A percentile compares a stretch with the other conserved stretches of the same genome.
phyloP scores from a whole-genome alignment of 92 coral and sea anemone genomes.

The Palythoa grandiflora region DNA sequence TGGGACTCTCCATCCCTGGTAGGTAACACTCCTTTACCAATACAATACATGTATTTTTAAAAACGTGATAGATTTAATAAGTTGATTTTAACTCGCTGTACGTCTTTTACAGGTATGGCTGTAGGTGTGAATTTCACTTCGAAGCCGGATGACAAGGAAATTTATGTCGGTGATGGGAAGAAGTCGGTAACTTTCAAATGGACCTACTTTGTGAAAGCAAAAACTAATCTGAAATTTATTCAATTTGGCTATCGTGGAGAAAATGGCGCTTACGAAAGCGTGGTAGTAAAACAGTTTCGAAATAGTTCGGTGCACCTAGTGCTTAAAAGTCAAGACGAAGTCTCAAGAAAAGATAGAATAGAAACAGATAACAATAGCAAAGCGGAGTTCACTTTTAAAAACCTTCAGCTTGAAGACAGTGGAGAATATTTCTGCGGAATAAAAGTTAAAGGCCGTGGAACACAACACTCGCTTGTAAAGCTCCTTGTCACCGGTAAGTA shows the following conservation, averaged over 20 bases:
- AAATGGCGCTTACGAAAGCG: not conserved
- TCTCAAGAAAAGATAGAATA: slow-evolving; percentile 12
- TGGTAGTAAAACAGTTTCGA: slow-evolving; percentile 18
- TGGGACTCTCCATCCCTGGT: not conserved
- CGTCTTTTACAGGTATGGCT: slow-evolving; percentile 7
- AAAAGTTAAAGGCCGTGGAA: not conserved
- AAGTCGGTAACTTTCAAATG: slow-evolving; percentile 33
- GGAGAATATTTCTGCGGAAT: slow-evolving; percentile 35
- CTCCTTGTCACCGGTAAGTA: slow-evolving; percentile 32
- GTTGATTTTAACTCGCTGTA: not conserved
- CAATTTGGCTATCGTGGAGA: slow-evolving; percentile 25
- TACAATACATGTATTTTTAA: not conserved
- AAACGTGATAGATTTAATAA: not conserved
- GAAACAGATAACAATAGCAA: not conserved
- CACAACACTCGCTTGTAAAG: not conserved
- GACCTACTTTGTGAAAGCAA: slow-evolving; percentile 7
- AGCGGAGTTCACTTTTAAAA: slow-evolving; percentile 33
- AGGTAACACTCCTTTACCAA: not conserved
- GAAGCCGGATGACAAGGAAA: not conserved
- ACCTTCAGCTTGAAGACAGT: slow-evolving; percentile 16
- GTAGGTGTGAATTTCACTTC: slow-evolving; percentile 39
- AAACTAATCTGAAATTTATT: not conserved
- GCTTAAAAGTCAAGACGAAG: not conserved
- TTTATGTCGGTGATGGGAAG: slow-evolving; percentile 21
- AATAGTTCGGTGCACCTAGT: not conserved